phyloP scores from a whole-genome alignment of 2,113 vertebrate species.

The Anarhynchus alexandrinus region DNA sequence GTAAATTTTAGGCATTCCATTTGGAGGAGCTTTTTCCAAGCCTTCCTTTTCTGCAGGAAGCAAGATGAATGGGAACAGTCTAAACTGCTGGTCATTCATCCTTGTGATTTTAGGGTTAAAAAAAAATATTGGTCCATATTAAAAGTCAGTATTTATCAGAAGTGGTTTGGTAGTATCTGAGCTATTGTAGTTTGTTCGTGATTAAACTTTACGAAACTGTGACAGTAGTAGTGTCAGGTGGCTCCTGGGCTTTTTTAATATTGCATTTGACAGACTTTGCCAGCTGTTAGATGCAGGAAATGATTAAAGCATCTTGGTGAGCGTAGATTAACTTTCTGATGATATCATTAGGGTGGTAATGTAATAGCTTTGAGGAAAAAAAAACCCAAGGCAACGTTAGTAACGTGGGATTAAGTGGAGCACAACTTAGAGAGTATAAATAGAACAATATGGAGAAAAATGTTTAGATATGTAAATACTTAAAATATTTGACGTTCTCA shows the following conservation, averaged over 20 bases:
- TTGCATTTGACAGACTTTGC: background rate
- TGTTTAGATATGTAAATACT: background rate
- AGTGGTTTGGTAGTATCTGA: background rate
- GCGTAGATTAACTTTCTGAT: background rate
- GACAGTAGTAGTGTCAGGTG: background rate
- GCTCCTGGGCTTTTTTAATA: background rate
- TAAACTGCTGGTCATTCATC: background rate
- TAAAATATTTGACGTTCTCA: background rate
- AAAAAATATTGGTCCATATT: background rate
- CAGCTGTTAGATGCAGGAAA: background rate
- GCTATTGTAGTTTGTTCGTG: background rate
- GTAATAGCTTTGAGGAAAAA: background rate
- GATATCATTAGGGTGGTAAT: background rate
- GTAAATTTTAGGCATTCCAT: background rate
- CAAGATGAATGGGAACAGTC: background rate
- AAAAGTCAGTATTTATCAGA: background rate
- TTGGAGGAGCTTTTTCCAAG: background rate
- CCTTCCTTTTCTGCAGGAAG: background rate
- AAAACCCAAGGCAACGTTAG: background rate
- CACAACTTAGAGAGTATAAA: background rate
- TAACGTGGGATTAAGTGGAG: background rate
- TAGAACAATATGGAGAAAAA: background rate
- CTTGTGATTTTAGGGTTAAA: background rate
- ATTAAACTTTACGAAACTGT: background rate
- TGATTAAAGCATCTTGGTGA: background rate